Evolutionary conservation across 2,113 vertebrate genomes (phyloP), one percentile per base, ranked within the genome.

Genomic region (Petrocephalus zakoni): DNA sequence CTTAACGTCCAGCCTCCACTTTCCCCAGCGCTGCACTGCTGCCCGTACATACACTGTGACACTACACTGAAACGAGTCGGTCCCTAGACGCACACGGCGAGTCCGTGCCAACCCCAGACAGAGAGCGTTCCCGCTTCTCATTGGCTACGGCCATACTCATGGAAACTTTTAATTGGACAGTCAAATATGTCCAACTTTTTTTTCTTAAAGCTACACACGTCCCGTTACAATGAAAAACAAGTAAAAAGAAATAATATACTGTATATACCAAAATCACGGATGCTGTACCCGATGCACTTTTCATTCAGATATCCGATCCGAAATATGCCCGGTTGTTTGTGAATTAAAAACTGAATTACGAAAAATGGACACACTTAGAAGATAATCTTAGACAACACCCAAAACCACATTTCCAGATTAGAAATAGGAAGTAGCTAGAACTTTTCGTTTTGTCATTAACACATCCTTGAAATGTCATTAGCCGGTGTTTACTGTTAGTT

Each of bases 141-240:
- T 92, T 93, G 92, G 92, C 22, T 89, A 86, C 4, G 2, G 2
- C n/a, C 34, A 34, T 25, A 52, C 15, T 72, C 21, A 49, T 61
- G 58, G 86, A 21, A 91, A 93, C 91, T 92, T 91, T 81, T 87
- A 34, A 93, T 92, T 92, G 91, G 92, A 87, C 61, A 47, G 11
- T 90, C 64, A 61, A 88, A 89, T 88, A 72, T 68, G 56, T 19
- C 37, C 78, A 47, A 51, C 72, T 90, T 89, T 89, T 46, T 89
- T 88, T 89, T 83, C 22, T 90, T 88, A 56, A 90, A 87, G 68
- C 55, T 42, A 61, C 78, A 68, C 81, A 83, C 81, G 46, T 58
- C 25, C 78, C 78, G 42, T 42, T 58, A 17, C 34, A 82, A 51
- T 46, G 47, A 87, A 72, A 29, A 72, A 53, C 51, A 29, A 85